A percentile compares a stretch with the other conserved stretches of the same genome.
These are phyloP conservation scores for Porites lobata DNA, from an alignment of 92 coral and sea anemone species.

Conservation along the genomic window DNA sequence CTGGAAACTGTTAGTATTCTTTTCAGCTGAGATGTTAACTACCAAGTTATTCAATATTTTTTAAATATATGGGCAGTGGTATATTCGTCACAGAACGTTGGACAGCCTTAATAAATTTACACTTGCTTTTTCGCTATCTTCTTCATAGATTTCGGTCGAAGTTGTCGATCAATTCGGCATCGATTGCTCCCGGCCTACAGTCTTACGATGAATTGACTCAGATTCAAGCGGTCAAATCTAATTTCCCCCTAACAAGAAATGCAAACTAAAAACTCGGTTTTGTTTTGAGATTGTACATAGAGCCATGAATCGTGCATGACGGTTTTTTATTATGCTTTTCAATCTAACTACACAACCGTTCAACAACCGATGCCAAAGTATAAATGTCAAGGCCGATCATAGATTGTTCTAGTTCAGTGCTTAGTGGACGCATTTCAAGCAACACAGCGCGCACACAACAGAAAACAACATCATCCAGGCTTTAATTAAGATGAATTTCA, in stretches of 20 bases:
- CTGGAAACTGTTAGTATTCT: background rate
- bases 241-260: slow-evolving; percentile 25
- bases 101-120: background rate
- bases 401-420: slow-evolving; percentile 20
- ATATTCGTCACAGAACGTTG: background rate
- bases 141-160: background rate
- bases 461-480: slow-evolving; percentile 11
- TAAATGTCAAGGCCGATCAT: background rate
- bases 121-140: background rate
- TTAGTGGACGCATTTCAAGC: background rate
- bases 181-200: background rate
- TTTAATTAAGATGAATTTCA: slow-evolving; percentile 47
- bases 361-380: too few relatives aligned
- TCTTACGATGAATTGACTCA: background rate
- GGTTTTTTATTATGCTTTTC: background rate
- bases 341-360: background rate
- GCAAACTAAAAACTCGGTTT: slow-evolving; percentile 4
- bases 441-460: slow-evolving; percentile 12
- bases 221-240: slow-evolving; percentile 20
- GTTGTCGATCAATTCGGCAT: background rate
- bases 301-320: background rate
- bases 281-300: slow-evolving; percentile 6
- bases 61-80: background rate
- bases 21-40: background rate
- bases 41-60: background rate